A percentile compares a stretch with the other conserved stretches of the same genome.
Conservation (phyloP, 2,888 invertebrate genomes). For the Octodonta nipae region DNA sequence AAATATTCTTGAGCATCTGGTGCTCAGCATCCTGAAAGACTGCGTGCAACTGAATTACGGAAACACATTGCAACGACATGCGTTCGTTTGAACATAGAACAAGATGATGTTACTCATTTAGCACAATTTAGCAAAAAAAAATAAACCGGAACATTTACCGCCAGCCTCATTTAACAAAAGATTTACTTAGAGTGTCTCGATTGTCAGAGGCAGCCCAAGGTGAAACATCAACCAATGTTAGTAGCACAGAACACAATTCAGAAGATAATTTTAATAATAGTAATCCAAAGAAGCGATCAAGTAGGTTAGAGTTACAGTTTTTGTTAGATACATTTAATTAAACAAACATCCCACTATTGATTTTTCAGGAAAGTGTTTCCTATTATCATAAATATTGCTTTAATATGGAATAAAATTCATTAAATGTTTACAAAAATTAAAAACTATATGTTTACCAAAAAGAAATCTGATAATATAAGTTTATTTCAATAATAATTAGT, state of each 20-base stretch:
- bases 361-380: too few relatives aligned
- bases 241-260: background rate
- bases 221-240: slow-evolving; percentile 3
- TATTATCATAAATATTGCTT: too few relatives aligned
- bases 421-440: too few relatives aligned
- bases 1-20: slow-evolving; percentile 17
- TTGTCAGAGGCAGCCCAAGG: slow-evolving; percentile 14
- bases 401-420: too few relatives aligned
- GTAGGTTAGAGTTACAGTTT: too few relatives aligned
- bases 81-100: slow-evolving; percentile 15
- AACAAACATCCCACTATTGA: too few relatives aligned
- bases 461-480: too few relatives aligned
- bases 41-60: slow-evolving; percentile 16
- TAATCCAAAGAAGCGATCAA: slow-evolving; percentile 4
- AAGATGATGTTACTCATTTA: slow-evolving; percentile 16
- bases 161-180: slow-evolving; percentile 14
- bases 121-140: slow-evolving; percentile 20
- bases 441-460: too few relatives aligned
- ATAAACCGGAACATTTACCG: slow-evolving; percentile 18
- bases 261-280: background rate
- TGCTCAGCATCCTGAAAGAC: slow-evolving; percentile 13
- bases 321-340: too few relatives aligned
- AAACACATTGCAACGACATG: slow-evolving; percentile 21
- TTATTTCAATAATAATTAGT: too few relatives aligned
- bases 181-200: slow-evolving; percentile 16